A percentile compares a stretch with the other conserved stretches of the same genome.
These are phyloP conservation scores for Gambusia affinis DNA, from an alignment of 2,113 vertebrate species.

Conservation along the genomic window DNA sequence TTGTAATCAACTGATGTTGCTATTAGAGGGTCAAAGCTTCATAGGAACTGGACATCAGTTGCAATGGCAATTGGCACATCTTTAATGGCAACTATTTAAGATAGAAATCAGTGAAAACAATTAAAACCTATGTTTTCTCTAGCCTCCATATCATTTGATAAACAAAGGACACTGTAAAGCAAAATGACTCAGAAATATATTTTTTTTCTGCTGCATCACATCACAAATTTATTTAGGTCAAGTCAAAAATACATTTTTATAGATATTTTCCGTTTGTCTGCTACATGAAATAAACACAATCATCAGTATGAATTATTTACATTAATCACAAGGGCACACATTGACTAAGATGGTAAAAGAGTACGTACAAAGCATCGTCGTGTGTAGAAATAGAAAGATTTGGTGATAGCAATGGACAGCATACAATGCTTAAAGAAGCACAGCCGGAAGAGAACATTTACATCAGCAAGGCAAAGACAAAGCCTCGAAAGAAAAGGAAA, in stretches of 20 bases:
- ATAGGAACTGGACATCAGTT: too few species aligned
- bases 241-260: slow-evolving; percentile 92
- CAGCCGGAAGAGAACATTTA: slow-evolving; percentile 48
- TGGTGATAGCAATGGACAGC: slow-evolving; percentile 5
- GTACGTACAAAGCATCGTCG: slow-evolving; percentile 15
- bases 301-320: slow-evolving; percentile 72
- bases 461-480: slow-evolving; percentile 41
- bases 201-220: slow-evolving; percentile 87
- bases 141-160: not conserved
- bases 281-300: slow-evolving; percentile 81
- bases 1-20: too few species aligned
- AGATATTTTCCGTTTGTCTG: slow-evolving; percentile 84
- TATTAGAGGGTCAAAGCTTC: too few species aligned
- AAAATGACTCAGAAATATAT: not conserved
- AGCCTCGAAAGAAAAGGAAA: slow-evolving; percentile 32
- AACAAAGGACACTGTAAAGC: not conserved
- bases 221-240: slow-evolving; percentile 93
- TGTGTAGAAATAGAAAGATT: slow-evolving; percentile 19
- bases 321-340: slow-evolving; percentile 66
- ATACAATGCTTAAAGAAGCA: slow-evolving; percentile 14
- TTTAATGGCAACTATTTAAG: too few species aligned
- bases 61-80: too few species aligned
- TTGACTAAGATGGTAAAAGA: slow-evolving; percentile 39
- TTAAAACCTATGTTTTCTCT: not conserved
- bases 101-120: too few species aligned